Evolutionary conservation across 2,113 vertebrate species (phyloP), one percentile per base, ranked within the genome.

Genomic region (Phrynocephalus versicolor): DNA sequence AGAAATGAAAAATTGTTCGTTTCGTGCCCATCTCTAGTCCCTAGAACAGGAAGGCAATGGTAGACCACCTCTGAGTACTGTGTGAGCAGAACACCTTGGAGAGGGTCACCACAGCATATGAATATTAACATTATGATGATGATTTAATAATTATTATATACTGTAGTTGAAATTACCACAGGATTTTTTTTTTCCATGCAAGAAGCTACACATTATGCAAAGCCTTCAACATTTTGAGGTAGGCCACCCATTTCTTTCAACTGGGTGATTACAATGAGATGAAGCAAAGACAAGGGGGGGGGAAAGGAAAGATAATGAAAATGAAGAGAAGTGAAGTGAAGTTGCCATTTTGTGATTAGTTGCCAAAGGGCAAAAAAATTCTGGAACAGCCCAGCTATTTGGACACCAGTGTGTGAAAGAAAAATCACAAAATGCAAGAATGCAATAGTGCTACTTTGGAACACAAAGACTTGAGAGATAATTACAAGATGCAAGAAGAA

Each of bases 151-250:
- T 51, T 6, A 51, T 51, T 51, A 51, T 51, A 51, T 51, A 51
- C 5, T 51, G 45, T 65, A 58, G 89, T 58, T 85, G 39, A 81
- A 87, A 86, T 64, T 55, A 85, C 75, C 89, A 65, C 82, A 84
- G 85, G 69, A 12, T 25, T 27, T 18, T 80, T 41, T 51, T 6
- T 65, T 64, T 51, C n/a, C 6, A 23, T 79, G 45, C 65, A 35
- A 18, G 60, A 25, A 39, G 67, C 25, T n/a, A 39, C n/a, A 69
- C 35, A n/a, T 27, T 21, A 65, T 21, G 23, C 51, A 37, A n/a
- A 86, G 10, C 33, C 65, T 79, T 75, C 73, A 67, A 67, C 19
- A 18, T 64, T 35, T 88, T 73, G 41, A n/a, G 79, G 69, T 51
- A 72, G 41, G 69, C 60, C 81, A 72, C 45, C 33, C 67, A 33